These are phyloP conservation scores for Ligdia adustata DNA, from an alignment of 2,888 invertebrate species.

Conservation along the genomic window DNA sequence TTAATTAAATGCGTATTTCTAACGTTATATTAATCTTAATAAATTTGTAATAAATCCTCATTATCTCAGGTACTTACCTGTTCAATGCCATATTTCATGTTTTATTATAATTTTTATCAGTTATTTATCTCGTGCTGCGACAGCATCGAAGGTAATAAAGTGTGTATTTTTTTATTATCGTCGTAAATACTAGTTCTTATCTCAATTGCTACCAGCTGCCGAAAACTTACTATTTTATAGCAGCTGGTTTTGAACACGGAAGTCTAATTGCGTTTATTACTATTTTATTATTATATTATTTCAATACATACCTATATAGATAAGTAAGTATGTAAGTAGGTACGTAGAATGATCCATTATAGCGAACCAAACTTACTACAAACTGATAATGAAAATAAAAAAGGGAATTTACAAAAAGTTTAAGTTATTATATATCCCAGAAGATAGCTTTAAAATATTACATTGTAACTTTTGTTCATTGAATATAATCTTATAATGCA, in stretches of 20 bases:
- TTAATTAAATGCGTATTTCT: too few relatives aligned
- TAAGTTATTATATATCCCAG: too few relatives aligned
- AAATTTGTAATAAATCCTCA: background rate
- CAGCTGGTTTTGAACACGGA: constrained; percentile 14
- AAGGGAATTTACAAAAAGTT: too few relatives aligned
- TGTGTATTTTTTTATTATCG: constrained; percentile 15
- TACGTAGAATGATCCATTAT: too few relatives aligned
- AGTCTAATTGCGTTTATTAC: constrained; percentile 9
- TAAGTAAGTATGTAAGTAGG: too few relatives aligned
- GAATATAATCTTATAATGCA: too few relatives aligned
- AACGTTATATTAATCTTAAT: too few relatives aligned
- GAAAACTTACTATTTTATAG: constrained; percentile 14
- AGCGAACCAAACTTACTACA: too few relatives aligned
- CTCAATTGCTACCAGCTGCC: constrained; percentile 9
- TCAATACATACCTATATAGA: background rate
- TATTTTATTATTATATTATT: constrained; percentile 1
- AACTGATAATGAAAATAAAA: too few relatives aligned
- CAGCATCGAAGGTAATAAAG: constrained; percentile 7
- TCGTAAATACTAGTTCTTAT: constrained; percentile 23
- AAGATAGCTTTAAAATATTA: too few relatives aligned
- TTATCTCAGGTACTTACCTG: constrained; percentile 6
- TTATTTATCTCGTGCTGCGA: constrained; percentile 8
- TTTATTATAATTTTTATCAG: constrained; percentile 16
- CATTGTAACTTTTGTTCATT: too few relatives aligned
- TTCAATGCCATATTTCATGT: constrained; percentile 17